A percentile compares a stretch with the other conserved stretches of the same genome.
Conservation (phyloP, 2,797 vertebrate genomes). For the Gobionotothen gibberifrons region DNA sequence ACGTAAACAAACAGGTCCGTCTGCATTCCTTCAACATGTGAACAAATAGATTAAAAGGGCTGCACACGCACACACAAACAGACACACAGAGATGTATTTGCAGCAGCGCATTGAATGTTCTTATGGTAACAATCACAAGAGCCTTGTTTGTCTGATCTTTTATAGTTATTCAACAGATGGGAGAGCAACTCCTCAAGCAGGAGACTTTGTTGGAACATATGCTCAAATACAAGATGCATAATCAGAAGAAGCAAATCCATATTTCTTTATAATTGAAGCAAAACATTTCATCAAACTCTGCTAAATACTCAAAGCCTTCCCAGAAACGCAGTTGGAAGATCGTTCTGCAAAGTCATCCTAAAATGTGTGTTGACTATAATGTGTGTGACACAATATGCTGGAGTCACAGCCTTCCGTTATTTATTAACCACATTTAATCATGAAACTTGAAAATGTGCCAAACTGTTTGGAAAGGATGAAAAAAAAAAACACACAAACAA, state of each 20-base stretch:
- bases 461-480: conserved; percentile 2
- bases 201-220: conserved; percentile 43
- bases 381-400: neutral
- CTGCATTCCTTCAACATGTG: conserved; percentile 27
- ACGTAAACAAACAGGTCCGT: conserved; percentile 33
- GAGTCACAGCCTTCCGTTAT: neutral
- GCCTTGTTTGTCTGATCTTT: conserved; percentile 49
- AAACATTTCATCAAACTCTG: neutral
- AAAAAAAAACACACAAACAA: neutral
- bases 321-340: neutral
- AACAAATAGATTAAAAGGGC: neutral
- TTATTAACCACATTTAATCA: conserved; percentile 28
- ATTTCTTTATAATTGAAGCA: conserved; percentile 8
- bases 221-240: conserved; percentile 12
- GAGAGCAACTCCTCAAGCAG: conserved; percentile 31
- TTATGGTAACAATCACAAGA: conserved; percentile 44
- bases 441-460: conserved; percentile 8
- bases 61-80: neutral
- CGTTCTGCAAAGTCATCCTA: neutral
- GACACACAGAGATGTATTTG: conserved; percentile 1
- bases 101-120: conserved; percentile 12
- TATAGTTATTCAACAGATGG: conserved; percentile 32
- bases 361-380: neutral
- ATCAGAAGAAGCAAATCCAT: conserved; percentile 18
- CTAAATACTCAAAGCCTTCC: neutral